A percentile compares a stretch with the other conserved stretches of the same genome.
Evolutionary conservation across 2,113 vertebrate species (phyloP).

Genomic region (Plotosus lineatus): DNA sequence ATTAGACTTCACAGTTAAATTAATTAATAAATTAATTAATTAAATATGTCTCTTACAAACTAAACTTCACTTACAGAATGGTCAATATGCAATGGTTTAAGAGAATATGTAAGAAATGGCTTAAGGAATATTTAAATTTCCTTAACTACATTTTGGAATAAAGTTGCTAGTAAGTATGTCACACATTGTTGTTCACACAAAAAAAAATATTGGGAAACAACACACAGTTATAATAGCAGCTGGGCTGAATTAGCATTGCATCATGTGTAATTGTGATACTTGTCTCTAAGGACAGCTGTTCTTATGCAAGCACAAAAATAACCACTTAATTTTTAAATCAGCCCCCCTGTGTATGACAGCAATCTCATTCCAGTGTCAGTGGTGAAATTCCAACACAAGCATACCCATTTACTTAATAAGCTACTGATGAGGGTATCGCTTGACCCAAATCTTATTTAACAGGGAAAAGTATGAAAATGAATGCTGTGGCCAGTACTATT

Average conservation of each 20-base stretch:
- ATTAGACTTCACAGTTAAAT: conserved; percentile 49
- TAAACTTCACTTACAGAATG: conserved; percentile 40
- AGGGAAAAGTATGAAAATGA: too few species aligned
- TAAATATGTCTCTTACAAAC: conserved; percentile 38
- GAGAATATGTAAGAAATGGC: conserved; percentile 31
- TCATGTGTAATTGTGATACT: not conserved
- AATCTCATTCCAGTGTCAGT: too few species aligned
- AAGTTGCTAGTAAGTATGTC: conserved; percentile 14
- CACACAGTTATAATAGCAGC: not conserved
- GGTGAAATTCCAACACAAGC: too few species aligned
- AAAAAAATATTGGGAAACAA: conserved; percentile 14
- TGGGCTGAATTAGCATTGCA: not conserved
- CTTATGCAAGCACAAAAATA: not conserved
- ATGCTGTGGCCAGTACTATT: too few species aligned
- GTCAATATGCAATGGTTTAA: conserved; percentile 17
- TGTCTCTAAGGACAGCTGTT: not conserved
- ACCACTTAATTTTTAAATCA: too few species aligned
- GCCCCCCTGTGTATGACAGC: too few species aligned
- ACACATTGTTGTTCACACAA: not conserved
- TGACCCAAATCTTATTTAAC: too few species aligned
- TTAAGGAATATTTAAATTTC: conserved; percentile 42
- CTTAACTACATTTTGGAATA: conserved; percentile 36
- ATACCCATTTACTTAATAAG: too few species aligned
- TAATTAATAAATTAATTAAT: too few species aligned
- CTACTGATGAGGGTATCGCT: too few species aligned